Evolutionary conservation across 2,113 vertebrate genomes (phyloP).

Genomic region (Sterna hirundo): DNA sequence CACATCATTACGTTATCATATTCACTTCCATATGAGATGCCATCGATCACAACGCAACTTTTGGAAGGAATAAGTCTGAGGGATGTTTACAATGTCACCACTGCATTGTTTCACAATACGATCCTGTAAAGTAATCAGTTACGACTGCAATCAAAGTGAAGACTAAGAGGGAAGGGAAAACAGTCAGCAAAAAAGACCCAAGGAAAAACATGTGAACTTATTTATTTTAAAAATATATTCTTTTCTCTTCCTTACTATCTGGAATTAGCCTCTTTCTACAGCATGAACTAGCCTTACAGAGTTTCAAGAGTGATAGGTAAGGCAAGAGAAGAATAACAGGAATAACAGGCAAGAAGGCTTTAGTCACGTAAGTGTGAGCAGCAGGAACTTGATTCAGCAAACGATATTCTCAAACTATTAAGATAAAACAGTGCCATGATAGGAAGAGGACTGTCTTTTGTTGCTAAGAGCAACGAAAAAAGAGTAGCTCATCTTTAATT

Average conservation of each 20-base stretch:
- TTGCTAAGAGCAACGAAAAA: not conserved
- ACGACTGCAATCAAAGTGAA: not conserved
- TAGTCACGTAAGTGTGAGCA: not conserved
- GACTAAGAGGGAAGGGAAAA: not conserved
- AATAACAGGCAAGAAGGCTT: not conserved
- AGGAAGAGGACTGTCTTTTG: not conserved
- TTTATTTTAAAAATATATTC: not conserved
- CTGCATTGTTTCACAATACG: not conserved
- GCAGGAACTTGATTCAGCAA: not conserved
- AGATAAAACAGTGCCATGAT: not conserved
- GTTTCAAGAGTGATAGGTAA: not conserved
- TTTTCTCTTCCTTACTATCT: not conserved
- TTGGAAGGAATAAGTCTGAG: not conserved
- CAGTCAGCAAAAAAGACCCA: not conserved
- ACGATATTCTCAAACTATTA: not conserved
- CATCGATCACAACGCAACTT: not conserved
- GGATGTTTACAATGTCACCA: not conserved
- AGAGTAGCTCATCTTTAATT: not conserved
- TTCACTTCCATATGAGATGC: not conserved
- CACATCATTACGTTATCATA: not conserved
- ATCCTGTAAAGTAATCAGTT: not conserved
- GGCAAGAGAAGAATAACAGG: not conserved
- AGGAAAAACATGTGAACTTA: not conserved
- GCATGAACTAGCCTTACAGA: not conserved
- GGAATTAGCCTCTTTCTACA: not conserved